Conservation (phyloP, 2,797 vertebrate genomes). For the Trichosurus vulpecula region DNA sequence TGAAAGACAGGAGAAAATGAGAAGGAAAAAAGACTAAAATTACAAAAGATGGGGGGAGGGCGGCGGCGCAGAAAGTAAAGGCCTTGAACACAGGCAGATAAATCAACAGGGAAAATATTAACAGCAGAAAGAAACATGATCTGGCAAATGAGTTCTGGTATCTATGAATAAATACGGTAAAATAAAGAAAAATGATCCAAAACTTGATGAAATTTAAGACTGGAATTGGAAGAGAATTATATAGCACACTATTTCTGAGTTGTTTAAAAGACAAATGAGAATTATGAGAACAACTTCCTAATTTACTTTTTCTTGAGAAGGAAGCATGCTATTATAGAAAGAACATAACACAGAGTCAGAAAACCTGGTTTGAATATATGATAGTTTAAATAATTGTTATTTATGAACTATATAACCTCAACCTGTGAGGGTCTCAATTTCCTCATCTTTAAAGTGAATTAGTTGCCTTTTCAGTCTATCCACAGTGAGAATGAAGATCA, state of each 20-base stretch:
- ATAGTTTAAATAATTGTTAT: no score
- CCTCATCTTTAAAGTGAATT: not conserved
- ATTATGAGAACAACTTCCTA: not conserved
- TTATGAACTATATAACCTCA: no score
- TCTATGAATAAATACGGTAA: not conserved
- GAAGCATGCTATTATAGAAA: not conserved
- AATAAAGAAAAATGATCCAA: not conserved
- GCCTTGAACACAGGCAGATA: no score
- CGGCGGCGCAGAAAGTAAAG: no score
- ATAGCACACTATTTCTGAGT: not conserved
- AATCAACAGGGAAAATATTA: not conserved
- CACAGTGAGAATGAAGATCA: not conserved
- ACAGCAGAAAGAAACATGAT: not conserved
- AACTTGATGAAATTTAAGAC: not conserved
- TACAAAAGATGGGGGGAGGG: not conserved
- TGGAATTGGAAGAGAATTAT: not conserved
- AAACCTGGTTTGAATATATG: not conserved
- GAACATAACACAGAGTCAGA: not conserved
- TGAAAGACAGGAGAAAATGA: no score
- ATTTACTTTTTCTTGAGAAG: not conserved
- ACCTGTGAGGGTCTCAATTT: not conserved
- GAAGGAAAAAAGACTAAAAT: not conserved
- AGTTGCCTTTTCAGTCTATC: not conserved
- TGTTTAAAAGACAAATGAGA: not conserved
- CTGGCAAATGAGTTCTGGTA: not conserved